Percentiles rank a stretch among this genome's conserved stretches.
These are phyloP conservation scores for Notoglanidium macrostoma DNA, from an alignment of 2,797 vertebrate genomes.

Conservation along the genomic window DNA sequence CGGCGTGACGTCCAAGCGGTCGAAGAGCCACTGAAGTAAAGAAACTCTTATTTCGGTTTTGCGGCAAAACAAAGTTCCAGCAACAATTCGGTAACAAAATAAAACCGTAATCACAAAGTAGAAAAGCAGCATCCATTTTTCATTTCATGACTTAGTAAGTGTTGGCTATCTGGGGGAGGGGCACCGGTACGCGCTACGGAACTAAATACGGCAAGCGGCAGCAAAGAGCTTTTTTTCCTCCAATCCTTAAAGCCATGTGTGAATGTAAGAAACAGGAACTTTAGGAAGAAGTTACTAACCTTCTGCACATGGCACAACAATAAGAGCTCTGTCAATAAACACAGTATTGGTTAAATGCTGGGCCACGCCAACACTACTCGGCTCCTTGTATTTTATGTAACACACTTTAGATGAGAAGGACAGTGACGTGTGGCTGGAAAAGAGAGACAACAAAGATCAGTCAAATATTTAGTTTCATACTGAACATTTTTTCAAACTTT, in stretches of 20 bases:
- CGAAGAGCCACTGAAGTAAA: not conserved
- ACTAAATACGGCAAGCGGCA: not conserved
- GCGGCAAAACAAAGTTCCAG: not conserved
- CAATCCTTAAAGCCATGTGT: conserved; percentile 27
- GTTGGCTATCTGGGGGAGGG: not conserved
- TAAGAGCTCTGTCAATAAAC: conserved; percentile 99
- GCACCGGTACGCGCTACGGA: not conserved
- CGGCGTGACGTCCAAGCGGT: not conserved
- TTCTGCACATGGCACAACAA: conserved; percentile 98
- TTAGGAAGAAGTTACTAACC: conserved; percentile 80
- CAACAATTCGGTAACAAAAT: not conserved
- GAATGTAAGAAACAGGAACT: not conserved
- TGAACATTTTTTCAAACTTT: not conserved
- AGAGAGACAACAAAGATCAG: conserved; percentile 47
- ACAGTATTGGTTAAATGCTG: conserved; percentile 99
- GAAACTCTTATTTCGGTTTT: not conserved
- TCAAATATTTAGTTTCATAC: not conserved
- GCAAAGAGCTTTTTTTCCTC: no score
- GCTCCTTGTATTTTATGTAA: conserved; percentile 97
- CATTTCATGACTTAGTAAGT: not conserved
- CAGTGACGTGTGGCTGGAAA: conserved; percentile 90
- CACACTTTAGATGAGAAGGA: conserved; percentile 99
- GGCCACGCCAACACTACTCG: conserved; percentile 98
- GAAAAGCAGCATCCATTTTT: not conserved
- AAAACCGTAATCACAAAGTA: not conserved